Percentiles rank a stretch among this genome's conserved stretches.
These are phyloP conservation scores for Tanypteryx hageni DNA, from an alignment of 2,888 invertebrate genomes.

Conservation along the genomic window DNA sequence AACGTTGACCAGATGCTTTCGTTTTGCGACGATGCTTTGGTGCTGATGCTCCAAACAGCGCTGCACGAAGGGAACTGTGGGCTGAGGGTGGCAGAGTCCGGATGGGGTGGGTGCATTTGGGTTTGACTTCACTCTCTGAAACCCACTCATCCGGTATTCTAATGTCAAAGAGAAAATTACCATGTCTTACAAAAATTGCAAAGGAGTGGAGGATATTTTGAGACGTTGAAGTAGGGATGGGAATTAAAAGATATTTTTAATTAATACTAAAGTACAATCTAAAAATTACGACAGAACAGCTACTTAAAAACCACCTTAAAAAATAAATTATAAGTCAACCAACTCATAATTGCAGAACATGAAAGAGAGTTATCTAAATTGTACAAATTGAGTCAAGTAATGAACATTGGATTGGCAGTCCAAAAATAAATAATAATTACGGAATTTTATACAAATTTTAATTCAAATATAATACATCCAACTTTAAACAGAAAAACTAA, in stretches of 20 bases:
- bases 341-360: neutral
- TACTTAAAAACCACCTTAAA: neutral
- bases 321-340: neutral
- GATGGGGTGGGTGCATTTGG: conserved; percentile 73
- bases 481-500: too few species aligned
- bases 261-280: too few species aligned
- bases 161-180: conserved; percentile 72
- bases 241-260: neutral
- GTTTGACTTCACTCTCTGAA: conserved; percentile 78
- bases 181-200: conserved; percentile 66
- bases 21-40: conserved; percentile 48
- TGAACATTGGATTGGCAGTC: too few species aligned
- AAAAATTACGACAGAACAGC: neutral
- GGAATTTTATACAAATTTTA: neutral
- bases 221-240: neutral
- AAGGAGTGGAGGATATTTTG: neutral
- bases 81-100: conserved; percentile 68
- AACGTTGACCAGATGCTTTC: conserved; percentile 33
- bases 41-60: conserved; percentile 36
- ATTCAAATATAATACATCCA: neutral
- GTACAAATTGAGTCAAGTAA: too few species aligned
- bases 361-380: too few species aligned
- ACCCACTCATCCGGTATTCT: conserved; percentile 94
- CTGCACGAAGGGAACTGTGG: conserved; percentile 37
- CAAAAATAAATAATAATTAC: neutral